Percentiles rank a stretch among this genome's conserved stretches.
Conservation (phyloP, 2,888 invertebrate species). For the Mesochorus sp. region DNA sequence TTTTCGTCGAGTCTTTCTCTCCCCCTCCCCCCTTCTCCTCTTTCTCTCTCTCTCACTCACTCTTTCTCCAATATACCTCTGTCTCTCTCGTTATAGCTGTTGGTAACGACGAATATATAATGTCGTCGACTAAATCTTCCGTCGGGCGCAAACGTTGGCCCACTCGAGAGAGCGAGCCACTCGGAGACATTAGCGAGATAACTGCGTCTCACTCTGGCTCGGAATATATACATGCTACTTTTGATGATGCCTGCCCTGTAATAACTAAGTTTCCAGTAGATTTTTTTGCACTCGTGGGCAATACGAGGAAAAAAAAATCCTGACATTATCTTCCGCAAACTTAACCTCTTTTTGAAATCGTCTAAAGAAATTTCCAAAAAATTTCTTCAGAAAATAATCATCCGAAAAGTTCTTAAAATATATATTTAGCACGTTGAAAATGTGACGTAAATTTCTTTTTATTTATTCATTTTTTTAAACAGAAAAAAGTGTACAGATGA, state of each 20-base stretch:
- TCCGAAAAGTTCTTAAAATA: too few relatives aligned
- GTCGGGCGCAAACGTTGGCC: constrained; percentile 60
- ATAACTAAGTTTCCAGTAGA: constrained; percentile 40
- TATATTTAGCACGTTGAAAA: too few relatives aligned
- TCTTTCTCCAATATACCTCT: constrained; percentile 54
- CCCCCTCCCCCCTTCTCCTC: constrained; percentile 47
- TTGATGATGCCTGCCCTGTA: constrained; percentile 23
- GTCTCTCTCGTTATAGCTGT: constrained; percentile 36
- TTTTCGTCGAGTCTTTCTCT: constrained; percentile 36
- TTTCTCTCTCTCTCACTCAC: constrained; percentile 45
- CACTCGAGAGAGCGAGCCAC: constrained; percentile 60
- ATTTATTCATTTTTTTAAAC: too few relatives aligned
- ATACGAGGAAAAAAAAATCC: constrained; percentile 30
- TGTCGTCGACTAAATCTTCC: constrained; percentile 67
- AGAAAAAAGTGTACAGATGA: too few relatives aligned
- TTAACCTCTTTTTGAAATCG: background rate
- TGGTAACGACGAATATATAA: constrained; percentile 61
- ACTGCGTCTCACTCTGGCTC: constrained; percentile 59
- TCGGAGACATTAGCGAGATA: constrained; percentile 63
- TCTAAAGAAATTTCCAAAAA: too few relatives aligned
- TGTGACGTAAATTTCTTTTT: too few relatives aligned
- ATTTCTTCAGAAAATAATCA: too few relatives aligned
- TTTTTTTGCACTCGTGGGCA: constrained; percentile 4
- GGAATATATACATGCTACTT: constrained; percentile 13
- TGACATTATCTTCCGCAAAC: constrained; percentile 50